Evolutionary conservation across 2,797 vertebrate genomes (phyloP).

Genomic region (Syndactyla subalaris): DNA sequence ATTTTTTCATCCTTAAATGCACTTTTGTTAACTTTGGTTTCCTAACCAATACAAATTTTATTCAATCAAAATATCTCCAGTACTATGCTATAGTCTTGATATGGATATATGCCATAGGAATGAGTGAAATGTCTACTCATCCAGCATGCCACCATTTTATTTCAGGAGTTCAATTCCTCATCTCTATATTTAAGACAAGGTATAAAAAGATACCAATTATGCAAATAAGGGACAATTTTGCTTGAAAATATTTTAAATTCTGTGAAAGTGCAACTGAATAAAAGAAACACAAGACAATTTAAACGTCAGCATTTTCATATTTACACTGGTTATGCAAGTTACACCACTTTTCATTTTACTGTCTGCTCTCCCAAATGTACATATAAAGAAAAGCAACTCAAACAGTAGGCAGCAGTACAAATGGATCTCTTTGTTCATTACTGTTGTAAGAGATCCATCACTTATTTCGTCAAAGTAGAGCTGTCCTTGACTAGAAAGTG

Average conservation of each 20-base stretch:
- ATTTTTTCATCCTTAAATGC: not conserved
- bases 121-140: not conserved
- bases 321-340: not conserved
- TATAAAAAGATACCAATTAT: not conserved
- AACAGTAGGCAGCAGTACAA: not conserved
- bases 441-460: not conserved
- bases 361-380: not conserved
- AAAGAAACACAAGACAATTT: not conserved
- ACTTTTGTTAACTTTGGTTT: not conserved
- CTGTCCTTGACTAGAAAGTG: not conserved
- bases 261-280: not conserved
- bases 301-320: not conserved
- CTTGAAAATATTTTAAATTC: not conserved
- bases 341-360: not conserved
- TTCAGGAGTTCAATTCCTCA: not conserved
- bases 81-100: not conserved
- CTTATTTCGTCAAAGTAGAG: slow-evolving; percentile 3
- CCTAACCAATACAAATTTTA: not conserved
- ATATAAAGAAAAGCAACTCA: not conserved
- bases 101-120: not conserved
- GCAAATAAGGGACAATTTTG: not conserved
- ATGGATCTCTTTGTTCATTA: not conserved
- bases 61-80: not conserved
- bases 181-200: not conserved
- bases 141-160: not conserved